Evolutionary conservation across 2,113 vertebrate genomes (phyloP), one percentile per base, ranked within the genome.

Genomic region (Electrona antarctica): DNA sequence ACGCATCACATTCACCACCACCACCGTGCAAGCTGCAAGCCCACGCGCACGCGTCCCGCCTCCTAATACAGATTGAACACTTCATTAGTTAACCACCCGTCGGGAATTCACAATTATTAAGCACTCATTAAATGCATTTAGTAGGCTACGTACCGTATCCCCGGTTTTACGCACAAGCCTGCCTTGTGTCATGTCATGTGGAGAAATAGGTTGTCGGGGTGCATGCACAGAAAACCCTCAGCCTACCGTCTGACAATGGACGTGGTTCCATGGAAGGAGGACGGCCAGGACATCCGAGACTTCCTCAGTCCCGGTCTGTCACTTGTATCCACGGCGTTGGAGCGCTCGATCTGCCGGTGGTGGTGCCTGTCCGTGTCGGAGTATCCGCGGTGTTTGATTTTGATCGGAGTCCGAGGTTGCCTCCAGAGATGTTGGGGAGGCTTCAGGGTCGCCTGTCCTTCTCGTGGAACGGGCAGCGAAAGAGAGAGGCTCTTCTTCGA

Each of bases 281-380:
- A 97, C 12, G 97, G 97, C 96, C 97, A 98, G 64, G 97, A 98
- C 97, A 97, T 96, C 65, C 96, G 96, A 66, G 95, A 94, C 69
- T 95, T 96, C 72, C 94, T 95, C 71, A 98, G 92, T 48, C 97
- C 97, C 0, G 95, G 97, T 80, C 97, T 92, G 91, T 97, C 96
- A 81, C 95, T 92, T 61, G 95, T 95, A 86, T 98, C 97, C 92
- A 98, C 91, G 83, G 97, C 97, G 82, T 98, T 94, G 0, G 96
- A 95, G 72, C 97, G 95, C 84, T 98, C 96, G 71, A 98, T 98
- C 86, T 93, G 95, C 85, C 95, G 95, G 86, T 93, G 87, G 76
- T 93, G 89, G 58, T 91, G 92, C 75, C 95, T 93, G 88, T 96
- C 95, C 4, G 94, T 94, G 88, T 95, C 94, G 64, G 94, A 95